Percentiles rank a stretch among this genome's conserved stretches.
These are phyloP conservation scores for Rhodeus uyekii DNA, from an alignment of 2,797 vertebrate genomes.

Conservation along the genomic window DNA sequence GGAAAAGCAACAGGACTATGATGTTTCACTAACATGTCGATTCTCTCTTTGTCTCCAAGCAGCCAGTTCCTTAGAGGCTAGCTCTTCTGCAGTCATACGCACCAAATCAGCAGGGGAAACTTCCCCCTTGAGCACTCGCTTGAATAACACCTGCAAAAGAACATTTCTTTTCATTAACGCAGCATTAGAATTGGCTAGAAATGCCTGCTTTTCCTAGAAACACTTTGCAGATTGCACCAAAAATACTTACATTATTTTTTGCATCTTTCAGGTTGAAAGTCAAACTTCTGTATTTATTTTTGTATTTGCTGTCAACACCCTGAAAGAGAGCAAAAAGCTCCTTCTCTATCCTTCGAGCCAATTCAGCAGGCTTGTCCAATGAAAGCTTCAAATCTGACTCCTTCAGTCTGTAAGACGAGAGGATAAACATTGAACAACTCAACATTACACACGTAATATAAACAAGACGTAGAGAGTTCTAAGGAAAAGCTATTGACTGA, in stretches of 20 bases:
- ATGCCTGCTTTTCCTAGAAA: neutral
- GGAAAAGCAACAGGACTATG: neutral
- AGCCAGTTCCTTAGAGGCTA: conserved; percentile 97
- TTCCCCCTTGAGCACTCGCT: conserved; percentile 93
- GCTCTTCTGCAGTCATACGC: conserved; percentile 96
- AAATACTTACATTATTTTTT: conserved; percentile 93
- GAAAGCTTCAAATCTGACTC: conserved; percentile 89
- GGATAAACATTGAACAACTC: conserved; percentile 26
- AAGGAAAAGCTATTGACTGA: neutral
- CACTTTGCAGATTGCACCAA: neutral
- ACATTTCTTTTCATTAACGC: neutral
- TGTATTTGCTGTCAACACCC: conserved; percentile 98
- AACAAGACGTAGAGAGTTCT: neutral
- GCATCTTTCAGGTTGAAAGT: conserved; percentile 99
- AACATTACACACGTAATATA: conserved; percentile 26
- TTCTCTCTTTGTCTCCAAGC: conserved; percentile 98
- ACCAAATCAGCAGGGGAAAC: conserved; percentile 93
- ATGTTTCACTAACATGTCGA: conserved; percentile 85
- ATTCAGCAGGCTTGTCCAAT: conserved; percentile 88
- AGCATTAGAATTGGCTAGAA: neutral
- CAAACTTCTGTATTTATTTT: conserved; percentile 98
- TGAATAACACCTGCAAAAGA: conserved; percentile 82
- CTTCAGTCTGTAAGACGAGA: conserved; percentile 79
- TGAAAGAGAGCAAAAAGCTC: conserved; percentile 95
- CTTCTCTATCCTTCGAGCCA: conserved; percentile 91